phyloP scores from a whole-genome alignment of 1,140 invertebrate species.

The Hypothenemus hampei region DNA sequence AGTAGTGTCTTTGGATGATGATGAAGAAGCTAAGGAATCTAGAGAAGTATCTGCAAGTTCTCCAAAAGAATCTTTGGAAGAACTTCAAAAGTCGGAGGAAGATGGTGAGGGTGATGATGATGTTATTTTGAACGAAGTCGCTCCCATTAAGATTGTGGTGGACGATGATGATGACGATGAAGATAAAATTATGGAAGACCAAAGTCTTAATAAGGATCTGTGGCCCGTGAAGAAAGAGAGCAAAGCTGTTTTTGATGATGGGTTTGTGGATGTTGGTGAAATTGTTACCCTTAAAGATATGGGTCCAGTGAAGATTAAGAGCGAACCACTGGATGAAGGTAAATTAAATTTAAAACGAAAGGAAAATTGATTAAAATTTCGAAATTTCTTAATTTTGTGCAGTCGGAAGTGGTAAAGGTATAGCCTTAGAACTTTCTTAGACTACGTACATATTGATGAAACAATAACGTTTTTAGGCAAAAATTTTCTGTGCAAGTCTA shows the following conservation, averaged over 20 bases:
- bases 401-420: too few relatives aligned
- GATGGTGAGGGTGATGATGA: conserved; percentile 49
- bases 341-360: conserved; percentile 28
- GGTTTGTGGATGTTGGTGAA: conserved; percentile 46
- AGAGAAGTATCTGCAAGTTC: conserved; percentile 25
- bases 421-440: too few relatives aligned
- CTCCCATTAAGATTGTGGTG: conserved; percentile 46
- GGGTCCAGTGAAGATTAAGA: conserved; percentile 51
- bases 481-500: too few relatives aligned
- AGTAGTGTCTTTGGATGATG: conserved; percentile 33
- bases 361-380: too few relatives aligned
- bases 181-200: conserved; percentile 45
- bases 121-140: conserved; percentile 51
- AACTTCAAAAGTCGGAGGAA: not conserved
- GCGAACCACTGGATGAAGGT: conserved; percentile 58
- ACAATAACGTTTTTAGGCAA: too few relatives aligned
- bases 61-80: not conserved
- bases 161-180: conserved; percentile 50
- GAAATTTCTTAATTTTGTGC: too few relatives aligned
- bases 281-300: conserved; percentile 40
- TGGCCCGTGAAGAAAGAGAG: conserved; percentile 39
- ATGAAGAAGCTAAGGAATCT: conserved; percentile 34
- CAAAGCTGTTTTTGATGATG: conserved; percentile 41
- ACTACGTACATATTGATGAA: too few relatives aligned
- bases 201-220: not conserved